phyloP scores from a whole-genome alignment of 2,888 invertebrate genomes.

The Eudemis profundana region DNA sequence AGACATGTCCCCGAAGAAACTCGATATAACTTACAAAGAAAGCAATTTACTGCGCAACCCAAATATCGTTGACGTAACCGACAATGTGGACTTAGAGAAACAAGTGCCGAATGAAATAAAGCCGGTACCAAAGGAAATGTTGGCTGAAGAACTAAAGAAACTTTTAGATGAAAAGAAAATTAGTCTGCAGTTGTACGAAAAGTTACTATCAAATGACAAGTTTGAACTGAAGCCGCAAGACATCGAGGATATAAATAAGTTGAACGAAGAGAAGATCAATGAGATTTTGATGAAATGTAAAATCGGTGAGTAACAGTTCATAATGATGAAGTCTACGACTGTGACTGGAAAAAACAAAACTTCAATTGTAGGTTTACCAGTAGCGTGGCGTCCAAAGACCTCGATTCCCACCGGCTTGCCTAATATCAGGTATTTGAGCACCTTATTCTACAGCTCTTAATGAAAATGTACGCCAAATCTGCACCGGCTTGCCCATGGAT shows the following conservation, averaged over 20 bases:
- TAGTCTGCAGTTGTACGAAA: constrained; percentile 70
- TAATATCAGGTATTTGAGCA: no score
- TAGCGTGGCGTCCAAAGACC: no score
- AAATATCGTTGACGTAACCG: constrained; percentile 56
- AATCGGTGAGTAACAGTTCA: constrained; percentile 65
- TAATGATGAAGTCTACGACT: no score
- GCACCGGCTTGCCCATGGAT: no score
- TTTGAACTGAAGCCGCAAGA: constrained; percentile 78
- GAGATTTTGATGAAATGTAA: constrained; percentile 69
- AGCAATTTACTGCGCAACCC: constrained; percentile 25
- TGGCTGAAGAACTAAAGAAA: constrained; percentile 64
- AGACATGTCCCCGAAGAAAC: constrained; percentile 49
- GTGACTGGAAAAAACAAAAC: no score
- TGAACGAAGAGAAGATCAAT: constrained; percentile 67
- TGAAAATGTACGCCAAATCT: no score
- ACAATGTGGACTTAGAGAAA: constrained; percentile 56
- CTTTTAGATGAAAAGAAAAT: constrained; percentile 74
- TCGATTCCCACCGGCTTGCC: no score
- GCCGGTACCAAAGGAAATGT: constrained; percentile 52
- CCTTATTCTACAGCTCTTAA: no score
- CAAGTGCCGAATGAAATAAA: constrained; percentile 55
- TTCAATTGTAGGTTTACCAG: no score
- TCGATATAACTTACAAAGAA: constrained; percentile 70
- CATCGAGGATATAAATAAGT: constrained; percentile 78
- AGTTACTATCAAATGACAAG: constrained; percentile 74